Evolutionary conservation across 2,113 vertebrate species (phyloP), one percentile per base, ranked within the genome.

Genomic region (Anolis sagrei): DNA sequence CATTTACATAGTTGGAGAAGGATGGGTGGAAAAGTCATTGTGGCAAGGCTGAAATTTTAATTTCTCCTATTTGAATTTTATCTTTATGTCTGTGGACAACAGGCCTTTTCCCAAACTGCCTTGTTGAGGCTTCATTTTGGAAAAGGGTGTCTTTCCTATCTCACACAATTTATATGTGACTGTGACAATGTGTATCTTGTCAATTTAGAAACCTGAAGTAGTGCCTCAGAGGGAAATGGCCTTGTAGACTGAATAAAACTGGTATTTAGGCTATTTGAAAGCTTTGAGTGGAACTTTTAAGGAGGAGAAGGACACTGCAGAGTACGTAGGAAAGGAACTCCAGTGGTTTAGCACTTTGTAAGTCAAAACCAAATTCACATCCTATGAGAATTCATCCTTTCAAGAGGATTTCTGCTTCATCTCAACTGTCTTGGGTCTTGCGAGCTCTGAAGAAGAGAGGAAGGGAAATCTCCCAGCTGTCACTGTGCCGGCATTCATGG

Each of bases 401-500:
- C 44, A 19, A 80, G 58, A 76, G 39, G 49, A 64, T 36, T 75
- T 84, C 44, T 61, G 82, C 61, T 75, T 61, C 4, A 39, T 79
- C 70, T 84, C 54, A 66, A 58, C 62, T 76, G 34, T 39, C 62
- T 34, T 11, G 87, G 81, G 81, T 29, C 4, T 36, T 1, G 25
- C 7, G 69, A 74, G 13, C 61, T 27, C 25, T 18, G 36, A 34
- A 54, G 54, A 79, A 44, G 27, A 7, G 69, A 36, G 64, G 76
- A 72, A 80, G 48, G 29, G 44, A 66, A 74, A 34, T 16, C 61
- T 79, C 32, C 70, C 82, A 68, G 86, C 76, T 84, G 76, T 88
- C 69, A 84, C 48, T 2, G 18, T 58, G 76, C 58, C 2, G 7
- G 58, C 39, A 48, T 44, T 75, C 48, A 54, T 73, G 5, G 49